phyloP scores from a whole-genome alignment of 2,888 invertebrate genomes.

The Deilephila porcellus region DNA sequence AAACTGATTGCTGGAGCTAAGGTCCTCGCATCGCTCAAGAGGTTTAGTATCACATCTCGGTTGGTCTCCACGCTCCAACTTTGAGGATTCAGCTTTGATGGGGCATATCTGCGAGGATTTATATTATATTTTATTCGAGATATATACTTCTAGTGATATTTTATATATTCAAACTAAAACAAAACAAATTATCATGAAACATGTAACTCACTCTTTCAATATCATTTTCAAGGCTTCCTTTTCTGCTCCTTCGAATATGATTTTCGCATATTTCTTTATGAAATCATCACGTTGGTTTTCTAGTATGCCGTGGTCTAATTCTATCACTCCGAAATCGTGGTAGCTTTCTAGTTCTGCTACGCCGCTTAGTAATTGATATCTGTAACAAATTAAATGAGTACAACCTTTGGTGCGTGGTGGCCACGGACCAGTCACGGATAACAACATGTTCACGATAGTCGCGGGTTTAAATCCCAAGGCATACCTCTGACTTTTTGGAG shows the following conservation, averaged over 20 bases:
- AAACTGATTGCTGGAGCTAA: slow-evolving; percentile 92
- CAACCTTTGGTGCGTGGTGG: no score
- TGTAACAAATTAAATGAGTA: slow-evolving; percentile 54
- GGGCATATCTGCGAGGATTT: slow-evolving; percentile 76
- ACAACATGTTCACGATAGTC: no score
- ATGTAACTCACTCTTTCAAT: slow-evolving; percentile 83
- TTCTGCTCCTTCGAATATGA: slow-evolving; percentile 90
- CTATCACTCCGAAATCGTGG: slow-evolving; percentile 89
- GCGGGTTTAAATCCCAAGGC: no score
- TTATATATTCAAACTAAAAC: neutral
- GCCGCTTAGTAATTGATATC: slow-evolving; percentile 94
- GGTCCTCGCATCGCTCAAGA: slow-evolving; percentile 95
- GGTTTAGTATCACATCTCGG: slow-evolving; percentile 92
- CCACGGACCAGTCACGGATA: no score
- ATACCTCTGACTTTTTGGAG: no score
- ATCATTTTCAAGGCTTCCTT: slow-evolving; percentile 87
- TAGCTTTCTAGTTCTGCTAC: slow-evolving; percentile 93
- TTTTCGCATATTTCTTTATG: slow-evolving; percentile 90
- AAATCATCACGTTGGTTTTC: slow-evolving; percentile 91
- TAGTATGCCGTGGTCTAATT: slow-evolving; percentile 89
- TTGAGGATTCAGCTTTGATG: slow-evolving; percentile 84
- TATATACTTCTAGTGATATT: no score
- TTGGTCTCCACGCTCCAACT: slow-evolving; percentile 85
- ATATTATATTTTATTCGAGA: no score
- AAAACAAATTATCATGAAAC: no score